phyloP scores from a whole-genome alignment of 1,140 invertebrate genomes.

The Planococcus citri region DNA sequence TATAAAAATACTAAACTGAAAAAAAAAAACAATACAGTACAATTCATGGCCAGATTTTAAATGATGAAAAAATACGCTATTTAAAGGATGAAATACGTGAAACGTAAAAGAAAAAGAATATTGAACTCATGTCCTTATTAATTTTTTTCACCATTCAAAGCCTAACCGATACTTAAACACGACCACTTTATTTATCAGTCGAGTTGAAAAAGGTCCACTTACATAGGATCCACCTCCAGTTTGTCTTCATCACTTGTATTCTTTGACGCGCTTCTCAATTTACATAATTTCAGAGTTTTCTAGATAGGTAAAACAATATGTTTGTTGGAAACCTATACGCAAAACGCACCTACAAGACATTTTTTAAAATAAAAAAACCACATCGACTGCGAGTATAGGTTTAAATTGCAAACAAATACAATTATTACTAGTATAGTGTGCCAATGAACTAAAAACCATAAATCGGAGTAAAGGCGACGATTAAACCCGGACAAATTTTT shows the following conservation, averaged over 20 bases:
- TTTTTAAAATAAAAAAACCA: no score
- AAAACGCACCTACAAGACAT: no score
- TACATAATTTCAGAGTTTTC: background rate
- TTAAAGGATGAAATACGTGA: no score
- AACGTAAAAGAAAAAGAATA: background rate
- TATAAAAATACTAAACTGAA: no score
- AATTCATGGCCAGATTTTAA: no score
- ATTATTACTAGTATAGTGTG: no score
- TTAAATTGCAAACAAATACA: no score
- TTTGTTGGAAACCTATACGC: background rate
- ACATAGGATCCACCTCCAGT: background rate
- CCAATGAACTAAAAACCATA: no score
- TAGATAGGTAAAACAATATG: background rate
- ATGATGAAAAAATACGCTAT: no score
- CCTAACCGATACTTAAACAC: background rate
- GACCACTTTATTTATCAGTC: slow-evolving; percentile 3
- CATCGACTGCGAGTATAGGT: no score
- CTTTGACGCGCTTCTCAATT: background rate
- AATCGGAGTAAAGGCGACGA: no score
- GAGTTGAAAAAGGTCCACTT: background rate
- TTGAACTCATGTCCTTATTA: background rate
- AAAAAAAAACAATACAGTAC: no score
- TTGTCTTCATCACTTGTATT: background rate
- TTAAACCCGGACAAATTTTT: background rate
- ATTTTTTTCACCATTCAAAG: background rate